These are phyloP conservation scores for Apamea anceps DNA, from an alignment of 2,888 invertebrate species.

Conservation along the genomic window DNA sequence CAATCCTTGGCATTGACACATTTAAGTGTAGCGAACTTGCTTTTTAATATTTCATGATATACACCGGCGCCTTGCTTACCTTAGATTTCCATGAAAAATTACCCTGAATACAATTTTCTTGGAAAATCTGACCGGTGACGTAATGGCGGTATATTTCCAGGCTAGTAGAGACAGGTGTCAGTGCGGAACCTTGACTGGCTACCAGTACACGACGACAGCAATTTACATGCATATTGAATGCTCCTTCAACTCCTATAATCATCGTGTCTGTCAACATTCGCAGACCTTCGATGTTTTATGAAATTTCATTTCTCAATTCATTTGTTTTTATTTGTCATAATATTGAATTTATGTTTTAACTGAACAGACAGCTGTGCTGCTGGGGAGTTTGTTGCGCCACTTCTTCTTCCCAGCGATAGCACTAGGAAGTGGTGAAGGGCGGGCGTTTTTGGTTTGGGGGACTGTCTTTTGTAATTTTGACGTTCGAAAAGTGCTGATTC, in stretches of 20 bases:
- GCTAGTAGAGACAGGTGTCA: constrained; percentile 57
- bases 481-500: too few species aligned
- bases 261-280: constrained; percentile 32
- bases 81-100: constrained; percentile 74
- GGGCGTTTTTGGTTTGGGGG: too few species aligned
- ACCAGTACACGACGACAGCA: constrained; percentile 47
- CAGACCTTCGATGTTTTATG: constrained; percentile 20
- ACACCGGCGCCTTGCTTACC: constrained; percentile 45
- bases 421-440: too few species aligned
- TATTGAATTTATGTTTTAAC: background rate
- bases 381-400: too few species aligned
- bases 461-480: too few species aligned
- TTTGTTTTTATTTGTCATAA: constrained; percentile 28
- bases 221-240: constrained; percentile 65
- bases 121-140: constrained; percentile 55
- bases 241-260: constrained; percentile 45
- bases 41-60: constrained; percentile 77
- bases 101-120: constrained; percentile 61
- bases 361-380: too few species aligned
- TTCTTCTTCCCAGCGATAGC: too few species aligned
- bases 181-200: constrained; percentile 47
- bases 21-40: constrained; percentile 78
- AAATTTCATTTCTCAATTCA: constrained; percentile 1
- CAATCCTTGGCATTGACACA: constrained; percentile 81
- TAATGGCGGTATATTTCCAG: constrained; percentile 42